Percentiles rank a stretch among this genome's conserved stretches.
phyloP scores from a whole-genome alignment of 2,888 invertebrate genomes.

The Tinea pellionella region DNA sequence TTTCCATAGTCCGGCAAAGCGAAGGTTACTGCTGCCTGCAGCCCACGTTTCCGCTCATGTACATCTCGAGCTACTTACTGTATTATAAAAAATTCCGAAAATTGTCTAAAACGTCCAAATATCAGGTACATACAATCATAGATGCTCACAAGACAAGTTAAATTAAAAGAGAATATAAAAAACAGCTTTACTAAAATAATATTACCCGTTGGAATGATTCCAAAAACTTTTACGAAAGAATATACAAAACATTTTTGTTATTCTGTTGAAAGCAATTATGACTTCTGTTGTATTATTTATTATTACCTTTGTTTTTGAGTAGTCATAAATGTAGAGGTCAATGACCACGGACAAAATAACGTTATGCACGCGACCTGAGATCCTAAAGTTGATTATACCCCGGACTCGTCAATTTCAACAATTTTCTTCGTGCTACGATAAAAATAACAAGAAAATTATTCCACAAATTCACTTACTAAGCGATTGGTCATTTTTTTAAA shows the following conservation, averaged over 20 bases:
- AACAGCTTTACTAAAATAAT: background rate
- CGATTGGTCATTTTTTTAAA: background rate
- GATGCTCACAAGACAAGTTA: background rate
- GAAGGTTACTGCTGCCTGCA: too few relatives aligned
- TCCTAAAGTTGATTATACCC: conserved; percentile 8
- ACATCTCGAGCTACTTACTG: too few relatives aligned
- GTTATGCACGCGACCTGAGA: conserved; percentile 15
- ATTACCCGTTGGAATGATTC: background rate
- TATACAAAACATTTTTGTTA: background rate
- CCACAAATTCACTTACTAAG: background rate
- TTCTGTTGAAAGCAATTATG: background rate
- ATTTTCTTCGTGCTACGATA: background rate
- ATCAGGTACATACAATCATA: background rate
- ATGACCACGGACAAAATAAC: conserved; percentile 16
- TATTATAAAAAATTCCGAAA: too few relatives aligned
- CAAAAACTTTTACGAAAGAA: background rate
- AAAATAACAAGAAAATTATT: background rate
- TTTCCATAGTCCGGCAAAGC: too few relatives aligned
- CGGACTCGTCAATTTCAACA: conserved; percentile 6
- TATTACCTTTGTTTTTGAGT: background rate
- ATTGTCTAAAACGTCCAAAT: background rate
- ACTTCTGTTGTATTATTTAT: background rate
- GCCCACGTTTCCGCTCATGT: too few relatives aligned
- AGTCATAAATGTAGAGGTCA: conserved; percentile 8
- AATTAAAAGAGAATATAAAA: background rate